Conservation (phyloP, 1,140 invertebrate species). For the Drosophila equinoxialis region DNA sequence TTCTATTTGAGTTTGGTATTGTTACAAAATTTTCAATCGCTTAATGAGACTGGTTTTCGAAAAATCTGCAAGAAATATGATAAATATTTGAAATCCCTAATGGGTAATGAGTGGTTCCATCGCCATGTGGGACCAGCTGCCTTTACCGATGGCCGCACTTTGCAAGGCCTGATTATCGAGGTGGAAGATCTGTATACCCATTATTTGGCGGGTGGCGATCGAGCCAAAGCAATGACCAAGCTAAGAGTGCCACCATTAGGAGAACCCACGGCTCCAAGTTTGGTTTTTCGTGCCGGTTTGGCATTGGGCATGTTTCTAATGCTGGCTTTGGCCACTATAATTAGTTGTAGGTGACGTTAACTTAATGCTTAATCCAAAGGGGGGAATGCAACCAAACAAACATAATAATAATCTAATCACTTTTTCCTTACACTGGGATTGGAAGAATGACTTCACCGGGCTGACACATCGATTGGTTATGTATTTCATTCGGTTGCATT, state of each 20-base stretch:
- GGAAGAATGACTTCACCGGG: too few species aligned
- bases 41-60: conserved; percentile 99
- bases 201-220: conserved; percentile 88
- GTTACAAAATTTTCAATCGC: conserved; percentile 93
- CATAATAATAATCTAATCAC: too few species aligned
- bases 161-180: conserved; percentile 85
- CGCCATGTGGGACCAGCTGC: conserved; percentile 25
- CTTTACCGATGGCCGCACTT: conserved; percentile 38
- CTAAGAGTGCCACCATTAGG: conserved; percentile 89
- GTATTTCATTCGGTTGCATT: neutral
- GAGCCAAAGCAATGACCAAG: conserved; percentile 88
- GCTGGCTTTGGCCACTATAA: conserved; percentile 83
- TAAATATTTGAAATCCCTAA: conserved; percentile 85
- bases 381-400: neutral
- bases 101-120: conserved; percentile 39
- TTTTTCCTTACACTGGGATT: too few species aligned
- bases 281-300: conserved; percentile 87
- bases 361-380: too few species aligned
- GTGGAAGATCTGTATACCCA: conserved; percentile 87
- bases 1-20: conserved; percentile 98
- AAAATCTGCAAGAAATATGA: conserved; percentile 99
- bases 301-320: conserved; percentile 87
- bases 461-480: too few species aligned
- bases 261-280: conserved; percentile 86
- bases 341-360: conserved; percentile 50